Evolutionary conservation across 2,113 vertebrate species (phyloP).

Genomic region (Tyrannus savana): DNA sequence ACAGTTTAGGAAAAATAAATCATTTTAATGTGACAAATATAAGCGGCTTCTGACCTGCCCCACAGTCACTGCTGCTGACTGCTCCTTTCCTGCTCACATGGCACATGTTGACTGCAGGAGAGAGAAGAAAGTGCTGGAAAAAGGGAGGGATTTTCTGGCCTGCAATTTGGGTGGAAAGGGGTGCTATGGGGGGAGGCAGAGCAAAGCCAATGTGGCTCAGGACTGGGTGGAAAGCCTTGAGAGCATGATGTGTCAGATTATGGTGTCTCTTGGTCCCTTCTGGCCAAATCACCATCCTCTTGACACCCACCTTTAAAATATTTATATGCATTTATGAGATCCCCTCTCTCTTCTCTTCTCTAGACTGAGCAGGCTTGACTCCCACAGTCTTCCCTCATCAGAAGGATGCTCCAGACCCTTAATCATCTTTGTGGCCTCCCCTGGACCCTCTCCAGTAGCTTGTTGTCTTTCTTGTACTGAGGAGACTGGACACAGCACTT

Average conservation of each 20-base stretch:
- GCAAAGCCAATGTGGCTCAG: neutral
- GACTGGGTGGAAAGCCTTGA: neutral
- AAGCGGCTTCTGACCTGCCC: neutral
- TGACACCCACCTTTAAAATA: no score
- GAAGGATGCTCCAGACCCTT: neutral
- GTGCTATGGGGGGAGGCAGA: neutral
- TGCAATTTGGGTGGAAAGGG: neutral
- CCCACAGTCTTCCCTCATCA: neutral
- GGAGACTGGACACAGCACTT: neutral
- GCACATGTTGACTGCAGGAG: neutral
- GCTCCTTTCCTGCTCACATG: neutral
- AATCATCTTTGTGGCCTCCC: neutral
- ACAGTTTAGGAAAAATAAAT: neutral
- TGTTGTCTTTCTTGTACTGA: neutral
- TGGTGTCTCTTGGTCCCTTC: neutral
- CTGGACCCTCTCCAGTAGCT: neutral
- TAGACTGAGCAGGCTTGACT: no score
- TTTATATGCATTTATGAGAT: no score
- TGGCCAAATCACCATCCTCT: neutral
- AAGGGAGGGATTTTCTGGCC: neutral
- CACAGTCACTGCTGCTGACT: neutral
- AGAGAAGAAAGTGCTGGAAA: neutral
- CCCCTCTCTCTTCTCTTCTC: no score
- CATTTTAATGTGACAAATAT: neutral
- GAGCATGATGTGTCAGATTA: no score